These are phyloP conservation scores for Leucoptera coffeella DNA, from an alignment of 2,888 invertebrate species.

Conservation along the genomic window DNA sequence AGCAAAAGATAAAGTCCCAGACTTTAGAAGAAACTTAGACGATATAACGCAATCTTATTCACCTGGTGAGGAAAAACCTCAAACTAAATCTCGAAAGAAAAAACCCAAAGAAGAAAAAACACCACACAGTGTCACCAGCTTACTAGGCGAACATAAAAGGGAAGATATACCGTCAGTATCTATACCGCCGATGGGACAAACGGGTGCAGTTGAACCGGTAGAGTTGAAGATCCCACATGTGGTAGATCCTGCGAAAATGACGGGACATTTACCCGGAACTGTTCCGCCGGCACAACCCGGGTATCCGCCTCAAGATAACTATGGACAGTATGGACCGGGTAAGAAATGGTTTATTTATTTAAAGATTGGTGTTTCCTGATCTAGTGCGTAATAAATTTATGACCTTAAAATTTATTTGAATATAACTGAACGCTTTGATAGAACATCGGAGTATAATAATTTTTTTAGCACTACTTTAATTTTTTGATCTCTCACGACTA, in stretches of 20 bases:
- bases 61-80: constrained; percentile 27
- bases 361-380: too few species aligned
- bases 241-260: constrained; percentile 11
- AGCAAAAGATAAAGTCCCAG: constrained; percentile 37
- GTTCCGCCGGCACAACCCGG: constrained; percentile 20
- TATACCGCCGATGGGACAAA: constrained; percentile 13
- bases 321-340: constrained; percentile 42
- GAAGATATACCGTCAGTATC: too few species aligned
- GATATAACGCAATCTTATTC: constrained; percentile 47
- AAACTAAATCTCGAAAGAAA: constrained; percentile 31
- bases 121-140: constrained; percentile 33
- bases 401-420: too few species aligned
- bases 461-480: too few species aligned
- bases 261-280: too few species aligned
- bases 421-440: too few species aligned
- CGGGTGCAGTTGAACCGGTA: neutral
- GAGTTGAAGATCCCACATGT: constrained; percentile 14
- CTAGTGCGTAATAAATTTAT: too few species aligned
- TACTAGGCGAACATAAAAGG: too few species aligned
- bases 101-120: constrained; percentile 25
- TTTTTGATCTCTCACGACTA: too few species aligned
- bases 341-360: too few species aligned
- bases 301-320: constrained; percentile 23
- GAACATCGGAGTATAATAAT: too few species aligned
- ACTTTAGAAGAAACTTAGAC: constrained; percentile 39